Conservation (phyloP, 2,113 vertebrate genomes). For the Odontophorus gujanensis region DNA sequence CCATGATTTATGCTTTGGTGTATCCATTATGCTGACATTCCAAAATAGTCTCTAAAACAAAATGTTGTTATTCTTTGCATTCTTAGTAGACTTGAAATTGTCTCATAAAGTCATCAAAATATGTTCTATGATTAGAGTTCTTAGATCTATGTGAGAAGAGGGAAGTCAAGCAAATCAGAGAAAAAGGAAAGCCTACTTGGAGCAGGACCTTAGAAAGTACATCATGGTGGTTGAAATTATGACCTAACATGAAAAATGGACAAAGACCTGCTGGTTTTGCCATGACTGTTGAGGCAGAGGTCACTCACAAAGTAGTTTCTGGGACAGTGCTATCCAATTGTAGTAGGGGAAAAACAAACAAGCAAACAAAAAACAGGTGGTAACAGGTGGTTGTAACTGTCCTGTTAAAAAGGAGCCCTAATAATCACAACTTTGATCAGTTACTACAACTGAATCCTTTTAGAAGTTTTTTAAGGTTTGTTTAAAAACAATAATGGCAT, state of each 20-base stretch:
- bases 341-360: background rate
- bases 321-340: background rate
- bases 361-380: conserved; percentile 21
- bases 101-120: background rate
- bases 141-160: background rate
- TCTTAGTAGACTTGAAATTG: background rate
- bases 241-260: conserved; percentile 14
- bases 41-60: background rate
- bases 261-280: background rate
- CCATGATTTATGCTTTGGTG: background rate
- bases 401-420: conserved; percentile 49
- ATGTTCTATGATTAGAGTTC: background rate
- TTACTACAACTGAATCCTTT: conserved; percentile 37
- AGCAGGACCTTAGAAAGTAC: background rate
- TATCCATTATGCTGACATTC: background rate
- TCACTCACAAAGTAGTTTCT: background rate
- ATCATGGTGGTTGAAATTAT: background rate
- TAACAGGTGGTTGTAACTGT: conserved; percentile 35
- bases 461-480: conserved; percentile 49
- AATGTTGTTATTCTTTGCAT: background rate
- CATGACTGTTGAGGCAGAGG: background rate
- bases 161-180: background rate
- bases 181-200: background rate
- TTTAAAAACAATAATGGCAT: conserved; percentile 51
- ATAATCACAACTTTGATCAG: conserved; percentile 58